phyloP scores from a whole-genome alignment of 2,888 invertebrate species.

The Fragum sueziense region DNA sequence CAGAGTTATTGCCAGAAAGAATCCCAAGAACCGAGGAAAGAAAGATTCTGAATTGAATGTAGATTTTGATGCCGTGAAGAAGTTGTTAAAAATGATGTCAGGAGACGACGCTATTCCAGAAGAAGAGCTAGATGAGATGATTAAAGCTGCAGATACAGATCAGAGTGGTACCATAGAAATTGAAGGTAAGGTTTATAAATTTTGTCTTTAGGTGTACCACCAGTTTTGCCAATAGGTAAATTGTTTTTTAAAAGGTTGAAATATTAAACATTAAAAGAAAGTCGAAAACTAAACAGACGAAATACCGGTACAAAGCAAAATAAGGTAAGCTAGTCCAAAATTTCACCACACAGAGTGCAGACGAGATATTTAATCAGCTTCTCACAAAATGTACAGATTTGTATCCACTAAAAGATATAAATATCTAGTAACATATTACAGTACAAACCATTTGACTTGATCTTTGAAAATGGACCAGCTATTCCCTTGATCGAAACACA shows the following conservation, averaged over 20 bases:
- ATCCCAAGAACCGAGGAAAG: background rate
- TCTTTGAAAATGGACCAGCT: no score
- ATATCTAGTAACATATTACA: no score
- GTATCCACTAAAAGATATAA: no score
- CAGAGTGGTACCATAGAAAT: conserved; percentile 26
- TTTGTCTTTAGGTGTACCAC: background rate
- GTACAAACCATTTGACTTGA: no score
- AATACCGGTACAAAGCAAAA: background rate
- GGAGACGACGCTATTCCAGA: conserved; percentile 13
- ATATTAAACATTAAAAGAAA: background rate
- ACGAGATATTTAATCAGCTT: no score
- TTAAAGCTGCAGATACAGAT: conserved; percentile 31
- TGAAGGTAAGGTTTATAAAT: conserved; percentile 17
- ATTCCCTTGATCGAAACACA: no score
- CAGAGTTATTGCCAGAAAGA: conserved; percentile 28
- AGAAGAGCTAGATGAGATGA: conserved; percentile 26
- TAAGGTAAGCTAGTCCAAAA: no score
- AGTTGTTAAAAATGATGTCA: conserved; percentile 4
- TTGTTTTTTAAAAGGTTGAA: background rate
- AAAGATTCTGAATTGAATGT: conserved; percentile 3
- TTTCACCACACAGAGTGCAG: no score
- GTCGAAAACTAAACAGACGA: background rate
- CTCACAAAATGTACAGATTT: no score
- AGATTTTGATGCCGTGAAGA: conserved; percentile 5
- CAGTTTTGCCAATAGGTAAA: background rate